phyloP scores from a whole-genome alignment of 2,797 vertebrate genomes.

The Sebastes cheni region DNA sequence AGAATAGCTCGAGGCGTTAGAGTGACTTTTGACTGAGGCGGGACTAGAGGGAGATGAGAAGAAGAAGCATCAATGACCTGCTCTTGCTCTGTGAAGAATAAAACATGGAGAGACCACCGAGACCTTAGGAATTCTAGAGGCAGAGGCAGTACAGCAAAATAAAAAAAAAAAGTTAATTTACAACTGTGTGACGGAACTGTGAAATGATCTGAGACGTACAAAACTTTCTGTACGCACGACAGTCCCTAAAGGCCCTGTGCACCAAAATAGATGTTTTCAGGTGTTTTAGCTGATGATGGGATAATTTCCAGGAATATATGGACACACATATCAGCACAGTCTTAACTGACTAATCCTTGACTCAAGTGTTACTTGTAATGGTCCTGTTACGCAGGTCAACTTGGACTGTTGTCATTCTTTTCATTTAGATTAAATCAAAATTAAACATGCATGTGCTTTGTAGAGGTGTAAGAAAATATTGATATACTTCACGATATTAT shows the following conservation, averaged over 20 bases:
- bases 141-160: not conserved
- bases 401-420: not conserved
- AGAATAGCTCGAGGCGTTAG: conserved; percentile 42
- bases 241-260: not conserved
- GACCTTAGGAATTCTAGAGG: not conserved
- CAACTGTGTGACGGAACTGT: not conserved
- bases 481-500: too few species aligned
- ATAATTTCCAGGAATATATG: not conserved
- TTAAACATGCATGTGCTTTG: not conserved
- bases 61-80: conserved; percentile 44
- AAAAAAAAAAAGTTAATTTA: not conserved
- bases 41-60: conserved; percentile 44
- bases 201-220: not conserved
- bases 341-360: not conserved
- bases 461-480: too few species aligned
- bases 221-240: not conserved
- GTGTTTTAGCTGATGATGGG: not conserved
- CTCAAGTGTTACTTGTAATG: not conserved
- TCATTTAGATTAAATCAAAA: not conserved
- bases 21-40: conserved; percentile 59
- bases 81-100: conserved; percentile 33
- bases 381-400: not conserved
- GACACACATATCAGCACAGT: not conserved
- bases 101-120: conserved; percentile 2
- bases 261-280: not conserved